phyloP scores from a whole-genome alignment of 2,797 vertebrate genomes.

The Apodemus agrarius region DNA sequence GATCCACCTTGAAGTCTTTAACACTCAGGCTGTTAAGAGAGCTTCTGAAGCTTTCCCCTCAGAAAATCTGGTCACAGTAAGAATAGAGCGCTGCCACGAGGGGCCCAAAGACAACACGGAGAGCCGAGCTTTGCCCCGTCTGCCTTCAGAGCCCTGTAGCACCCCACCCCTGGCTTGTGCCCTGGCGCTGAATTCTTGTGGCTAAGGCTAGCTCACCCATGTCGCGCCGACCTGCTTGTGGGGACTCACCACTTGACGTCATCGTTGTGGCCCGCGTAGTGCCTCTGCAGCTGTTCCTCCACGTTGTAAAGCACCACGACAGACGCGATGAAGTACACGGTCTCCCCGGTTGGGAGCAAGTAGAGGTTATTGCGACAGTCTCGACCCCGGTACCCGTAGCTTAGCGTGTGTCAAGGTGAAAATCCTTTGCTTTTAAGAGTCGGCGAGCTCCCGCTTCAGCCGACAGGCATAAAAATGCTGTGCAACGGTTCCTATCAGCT shows the following conservation, averaged over 20 bases:
- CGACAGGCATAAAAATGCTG: not conserved
- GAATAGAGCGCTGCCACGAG: not conserved
- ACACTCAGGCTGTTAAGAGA: not conserved
- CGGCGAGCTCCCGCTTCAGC: not conserved
- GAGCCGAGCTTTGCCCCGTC: not conserved
- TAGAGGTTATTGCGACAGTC: conserved; percentile 99
- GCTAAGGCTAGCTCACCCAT: not conserved
- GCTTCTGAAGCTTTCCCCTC: not conserved
- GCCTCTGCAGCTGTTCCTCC: conserved; percentile 97
- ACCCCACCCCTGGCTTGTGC: rapidly evolving
- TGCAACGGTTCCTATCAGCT: rapidly evolving
- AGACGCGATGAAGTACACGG: conserved; percentile 98
- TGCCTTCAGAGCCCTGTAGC: rapidly evolving
- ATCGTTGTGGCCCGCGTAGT: conserved; percentile 97
- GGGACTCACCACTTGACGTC: conserved; percentile 97
- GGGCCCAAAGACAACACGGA: rapidly evolving
- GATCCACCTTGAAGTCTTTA: not conserved
- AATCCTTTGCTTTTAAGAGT: not conserved
- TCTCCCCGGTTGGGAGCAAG: conserved; percentile 97
- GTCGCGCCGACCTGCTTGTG: rapidly evolving
- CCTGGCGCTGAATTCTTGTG: rapidly evolving
- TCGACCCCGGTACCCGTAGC: conserved; percentile 97
- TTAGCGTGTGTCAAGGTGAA: conserved; percentile 87
- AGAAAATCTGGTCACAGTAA: rapidly evolving
- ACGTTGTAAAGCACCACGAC: conserved; percentile 98